A percentile compares a stretch with the other conserved stretches of the same genome.
Conservation (phyloP, 1,140 invertebrate species). For the Zaprionus tsacasi region DNA sequence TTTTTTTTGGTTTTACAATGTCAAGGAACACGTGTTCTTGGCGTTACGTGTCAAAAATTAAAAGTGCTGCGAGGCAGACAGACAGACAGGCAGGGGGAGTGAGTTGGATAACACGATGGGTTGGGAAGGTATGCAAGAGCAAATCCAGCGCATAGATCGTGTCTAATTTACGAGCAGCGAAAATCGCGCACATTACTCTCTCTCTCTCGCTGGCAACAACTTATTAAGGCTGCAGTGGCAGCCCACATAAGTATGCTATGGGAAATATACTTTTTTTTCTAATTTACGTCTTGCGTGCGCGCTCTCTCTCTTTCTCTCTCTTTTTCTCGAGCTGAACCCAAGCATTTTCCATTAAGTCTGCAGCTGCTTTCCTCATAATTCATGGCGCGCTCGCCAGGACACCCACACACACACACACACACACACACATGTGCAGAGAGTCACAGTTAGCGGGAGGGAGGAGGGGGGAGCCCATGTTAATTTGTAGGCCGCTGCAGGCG, state of each 20-base stretch:
- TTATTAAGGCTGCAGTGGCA: slow-evolving; percentile 26
- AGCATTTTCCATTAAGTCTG: slow-evolving; percentile 79
- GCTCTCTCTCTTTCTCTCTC: not conserved
- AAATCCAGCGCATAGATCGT: slow-evolving; percentile 61
- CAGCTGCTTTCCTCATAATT: slow-evolving; percentile 79
- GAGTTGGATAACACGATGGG: not conserved
- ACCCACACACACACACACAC: slow-evolving; percentile 8
- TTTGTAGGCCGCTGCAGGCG: slow-evolving; percentile 76
- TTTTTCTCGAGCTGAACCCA: slow-evolving; percentile 11
- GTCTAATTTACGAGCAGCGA: slow-evolving; percentile 66
- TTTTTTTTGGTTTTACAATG: slow-evolving; percentile 43
- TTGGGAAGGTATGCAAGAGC: not conserved
- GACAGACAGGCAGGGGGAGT: not conserved
- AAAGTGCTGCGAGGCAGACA: slow-evolving; percentile 38
- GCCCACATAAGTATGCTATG: slow-evolving; percentile 46
- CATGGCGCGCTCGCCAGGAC: slow-evolving; percentile 51
- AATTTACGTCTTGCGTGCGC: slow-evolving; percentile 76
- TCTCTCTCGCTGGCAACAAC: slow-evolving; percentile 24
- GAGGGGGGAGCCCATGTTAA: slow-evolving; percentile 51
- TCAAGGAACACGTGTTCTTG: slow-evolving; percentile 66
- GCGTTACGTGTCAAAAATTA: slow-evolving; percentile 78
- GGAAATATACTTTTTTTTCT: slow-evolving; percentile 47
- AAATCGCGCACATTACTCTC: slow-evolving; percentile 25
- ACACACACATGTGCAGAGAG: slow-evolving; percentile 30
- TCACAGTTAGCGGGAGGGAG: slow-evolving; percentile 64